These are phyloP conservation scores for Drosophila bunnanda DNA, from an alignment of 2,888 invertebrate genomes.

Conservation along the genomic window DNA sequence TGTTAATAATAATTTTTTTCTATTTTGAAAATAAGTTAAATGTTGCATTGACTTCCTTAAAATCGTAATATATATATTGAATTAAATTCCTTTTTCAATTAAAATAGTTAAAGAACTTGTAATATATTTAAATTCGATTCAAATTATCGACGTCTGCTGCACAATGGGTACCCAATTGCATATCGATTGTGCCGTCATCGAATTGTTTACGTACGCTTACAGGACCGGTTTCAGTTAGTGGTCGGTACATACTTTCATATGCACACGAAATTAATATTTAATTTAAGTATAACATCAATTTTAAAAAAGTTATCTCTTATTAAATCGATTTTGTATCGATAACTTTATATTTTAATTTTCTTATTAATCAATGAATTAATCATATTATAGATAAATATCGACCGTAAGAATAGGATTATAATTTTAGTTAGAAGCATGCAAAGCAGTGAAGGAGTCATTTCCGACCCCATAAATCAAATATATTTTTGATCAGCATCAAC, in stretches of 20 bases:
- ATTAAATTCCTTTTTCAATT: neutral
- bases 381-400: no score
- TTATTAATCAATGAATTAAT: no score
- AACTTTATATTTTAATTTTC: neutral
- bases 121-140: neutral
- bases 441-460: no score
- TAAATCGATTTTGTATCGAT: neutral
- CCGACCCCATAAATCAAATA: no score
- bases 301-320: neutral
- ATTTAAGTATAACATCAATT: neutral
- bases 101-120: neutral
- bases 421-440: no score
- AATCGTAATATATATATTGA: neutral
- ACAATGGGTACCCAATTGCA: neutral
- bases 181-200: slow-evolving; percentile 6
- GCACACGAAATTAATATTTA: no score
- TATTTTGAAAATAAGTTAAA: neutral
- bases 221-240: neutral
- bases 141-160: neutral
- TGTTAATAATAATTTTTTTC: neutral
- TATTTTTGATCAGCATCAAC: no score
- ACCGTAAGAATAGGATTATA: no score
- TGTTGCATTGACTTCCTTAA: neutral
- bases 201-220: neutral
- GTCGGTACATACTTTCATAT: neutral